Conservation (phyloP, 2,797 vertebrate species). For the Harpagifer antarcticus region DNA sequence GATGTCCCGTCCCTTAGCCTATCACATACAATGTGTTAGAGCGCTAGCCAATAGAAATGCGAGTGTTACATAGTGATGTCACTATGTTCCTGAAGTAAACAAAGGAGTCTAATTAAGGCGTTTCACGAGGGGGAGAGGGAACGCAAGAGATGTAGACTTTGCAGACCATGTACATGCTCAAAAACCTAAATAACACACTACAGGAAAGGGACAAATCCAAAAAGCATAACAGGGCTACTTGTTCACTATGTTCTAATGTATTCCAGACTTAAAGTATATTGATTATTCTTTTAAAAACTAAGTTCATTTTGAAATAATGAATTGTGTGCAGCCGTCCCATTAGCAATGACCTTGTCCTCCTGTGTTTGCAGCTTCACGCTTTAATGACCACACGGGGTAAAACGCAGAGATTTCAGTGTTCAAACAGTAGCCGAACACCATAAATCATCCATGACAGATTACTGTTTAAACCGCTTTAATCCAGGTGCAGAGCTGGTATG, state of each 20-base stretch:
- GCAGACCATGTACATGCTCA: too few species aligned
- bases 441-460: slow-evolving; percentile 66
- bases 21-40: too few species aligned
- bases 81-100: too few species aligned
- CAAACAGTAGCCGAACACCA: slow-evolving; percentile 52
- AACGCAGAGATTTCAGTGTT: slow-evolving; percentile 11
- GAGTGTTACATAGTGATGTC: too few species aligned
- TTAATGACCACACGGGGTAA: slow-evolving; percentile 25
- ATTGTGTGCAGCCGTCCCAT: not conserved
- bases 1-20: too few species aligned
- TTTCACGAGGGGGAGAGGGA: too few species aligned
- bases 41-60: too few species aligned
- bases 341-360: slow-evolving; percentile 16
- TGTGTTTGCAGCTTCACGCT: slow-evolving; percentile 14
- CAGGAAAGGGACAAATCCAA: not conserved
- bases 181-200: too few species aligned
- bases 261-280: not conserved
- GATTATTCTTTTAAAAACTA: not conserved
- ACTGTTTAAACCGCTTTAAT: slow-evolving; percentile 62
- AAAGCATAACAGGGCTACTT: not conserved
- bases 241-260: not conserved
- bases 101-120: too few species aligned
- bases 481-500: slow-evolving; percentile 60
- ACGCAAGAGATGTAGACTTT: too few species aligned
- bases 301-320: not conserved